These are phyloP conservation scores for Mus spicilegus DNA, from an alignment of 2,113 vertebrate species.

Conservation along the genomic window DNA sequence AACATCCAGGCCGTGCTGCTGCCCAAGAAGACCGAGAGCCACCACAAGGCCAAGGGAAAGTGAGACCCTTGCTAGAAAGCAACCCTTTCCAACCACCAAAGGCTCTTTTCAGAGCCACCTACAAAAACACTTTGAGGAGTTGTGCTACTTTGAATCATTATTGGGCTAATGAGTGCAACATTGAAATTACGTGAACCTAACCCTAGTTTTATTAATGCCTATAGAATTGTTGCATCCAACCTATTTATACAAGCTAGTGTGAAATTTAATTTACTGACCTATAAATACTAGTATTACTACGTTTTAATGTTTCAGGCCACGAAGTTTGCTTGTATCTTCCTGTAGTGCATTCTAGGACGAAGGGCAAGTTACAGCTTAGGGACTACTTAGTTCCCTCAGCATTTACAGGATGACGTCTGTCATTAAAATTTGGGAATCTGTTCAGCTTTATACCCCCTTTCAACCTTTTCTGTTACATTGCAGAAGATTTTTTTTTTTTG, in stretches of 20 bases:
- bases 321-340: accelerated
- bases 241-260: not conserved
- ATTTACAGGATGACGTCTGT: not conserved
- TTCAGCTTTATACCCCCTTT: not conserved
- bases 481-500: not conserved
- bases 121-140: not conserved
- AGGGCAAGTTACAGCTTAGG: too few species aligned
- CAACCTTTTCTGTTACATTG: not conserved
- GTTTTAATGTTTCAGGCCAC: too few species aligned
- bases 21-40: slow-evolving; percentile 33
- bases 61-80: not conserved
- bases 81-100: accelerated
- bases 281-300: not conserved
- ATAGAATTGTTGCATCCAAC: too few species aligned
- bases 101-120: slow-evolving; percentile 25
- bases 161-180: too few species aligned
- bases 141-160: not conserved
- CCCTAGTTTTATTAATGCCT: not conserved
- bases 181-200: accelerated
- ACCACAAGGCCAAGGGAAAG: not conserved
- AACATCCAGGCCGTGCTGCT: slow-evolving; percentile 14
- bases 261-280: too few species aligned
- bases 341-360: not conserved
- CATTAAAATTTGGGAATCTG: not conserved
- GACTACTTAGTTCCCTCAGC: too few species aligned